phyloP scores from a whole-genome alignment of 2,797 vertebrate species.

The Eospalax fontanierii region DNA sequence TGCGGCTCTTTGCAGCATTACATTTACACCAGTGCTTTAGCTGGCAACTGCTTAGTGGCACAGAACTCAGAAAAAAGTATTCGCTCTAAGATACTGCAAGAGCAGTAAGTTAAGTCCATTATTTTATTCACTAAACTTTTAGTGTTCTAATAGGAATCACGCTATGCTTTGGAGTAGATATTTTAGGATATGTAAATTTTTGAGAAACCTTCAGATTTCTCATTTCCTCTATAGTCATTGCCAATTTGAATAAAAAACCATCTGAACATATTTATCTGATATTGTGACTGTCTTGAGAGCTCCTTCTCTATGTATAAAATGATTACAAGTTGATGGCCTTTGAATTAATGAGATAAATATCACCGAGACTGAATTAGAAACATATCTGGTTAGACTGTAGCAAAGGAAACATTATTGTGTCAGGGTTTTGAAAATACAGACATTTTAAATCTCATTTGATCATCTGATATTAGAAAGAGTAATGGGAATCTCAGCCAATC shows the following conservation, averaged over 20 bases:
- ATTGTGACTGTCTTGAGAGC: slow-evolving; percentile 1
- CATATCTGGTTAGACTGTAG: not conserved
- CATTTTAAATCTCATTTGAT: slow-evolving; percentile 62
- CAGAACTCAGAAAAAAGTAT: not conserved
- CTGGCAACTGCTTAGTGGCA: not conserved
- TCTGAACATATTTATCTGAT: slow-evolving; percentile 37
- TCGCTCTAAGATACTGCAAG: not conserved
- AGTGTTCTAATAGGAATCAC: not conserved
- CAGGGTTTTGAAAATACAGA: slow-evolving; percentile 30
- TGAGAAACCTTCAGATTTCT: not conserved
- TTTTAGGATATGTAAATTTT: not conserved
- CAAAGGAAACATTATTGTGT: not conserved
- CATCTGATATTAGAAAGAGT: not conserved
- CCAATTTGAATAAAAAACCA: not conserved
- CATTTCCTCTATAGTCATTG: not conserved
- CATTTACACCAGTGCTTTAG: accelerated
- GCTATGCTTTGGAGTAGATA: not conserved
- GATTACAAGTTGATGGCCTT: slow-evolving; percentile 11
- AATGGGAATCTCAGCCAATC: slow-evolving; percentile 30
- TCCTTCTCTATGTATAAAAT: not conserved
- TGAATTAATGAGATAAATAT: slow-evolving; percentile 45
- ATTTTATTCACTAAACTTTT: not conserved
- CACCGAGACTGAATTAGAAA: slow-evolving; percentile 10
- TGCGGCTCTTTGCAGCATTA: not conserved
- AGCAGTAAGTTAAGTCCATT: not conserved